Evolutionary conservation across 2,888 invertebrate species (phyloP).

Genomic region (Erynnis tages): DNA sequence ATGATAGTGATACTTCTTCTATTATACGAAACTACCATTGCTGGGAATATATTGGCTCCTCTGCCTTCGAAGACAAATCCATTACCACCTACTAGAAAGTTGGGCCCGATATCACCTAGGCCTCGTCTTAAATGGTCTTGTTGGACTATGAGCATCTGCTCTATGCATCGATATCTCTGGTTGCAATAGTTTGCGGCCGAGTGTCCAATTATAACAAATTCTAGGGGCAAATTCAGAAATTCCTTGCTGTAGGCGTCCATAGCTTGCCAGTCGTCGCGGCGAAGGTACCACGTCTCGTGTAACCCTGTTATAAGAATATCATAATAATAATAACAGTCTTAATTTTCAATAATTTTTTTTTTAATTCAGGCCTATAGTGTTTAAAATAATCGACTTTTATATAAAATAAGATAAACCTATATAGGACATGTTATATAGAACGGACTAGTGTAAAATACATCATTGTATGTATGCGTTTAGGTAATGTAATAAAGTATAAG

Average conservation of each 20-base stretch:
- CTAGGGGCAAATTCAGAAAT: constrained; percentile 51
- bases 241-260: constrained; percentile 48
- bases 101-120: constrained; percentile 61
- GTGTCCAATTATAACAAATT: constrained; percentile 59
- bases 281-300: constrained; percentile 64
- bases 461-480: too few species aligned
- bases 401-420: too few species aligned
- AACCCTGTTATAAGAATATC: constrained; percentile 54
- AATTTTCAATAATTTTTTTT: too few species aligned
- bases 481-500: too few species aligned
- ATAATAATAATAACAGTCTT: constrained; percentile 27
- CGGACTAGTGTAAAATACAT: too few species aligned
- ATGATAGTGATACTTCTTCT: constrained; percentile 52
- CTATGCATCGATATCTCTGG: constrained; percentile 50
- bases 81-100: constrained; percentile 60
- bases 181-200: constrained; percentile 50
- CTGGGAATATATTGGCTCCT: constrained; percentile 59
- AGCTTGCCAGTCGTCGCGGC: constrained; percentile 68
- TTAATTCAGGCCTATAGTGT: too few species aligned
- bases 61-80: constrained; percentile 66
- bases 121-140: constrained; percentile 47
- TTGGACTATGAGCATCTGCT: constrained; percentile 51
- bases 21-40: constrained; percentile 56
- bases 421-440: too few species aligned
- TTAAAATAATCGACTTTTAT: too few species aligned